Conservation (phyloP, 2,113 vertebrate species). For the Lasiurus cinereus region DNA sequence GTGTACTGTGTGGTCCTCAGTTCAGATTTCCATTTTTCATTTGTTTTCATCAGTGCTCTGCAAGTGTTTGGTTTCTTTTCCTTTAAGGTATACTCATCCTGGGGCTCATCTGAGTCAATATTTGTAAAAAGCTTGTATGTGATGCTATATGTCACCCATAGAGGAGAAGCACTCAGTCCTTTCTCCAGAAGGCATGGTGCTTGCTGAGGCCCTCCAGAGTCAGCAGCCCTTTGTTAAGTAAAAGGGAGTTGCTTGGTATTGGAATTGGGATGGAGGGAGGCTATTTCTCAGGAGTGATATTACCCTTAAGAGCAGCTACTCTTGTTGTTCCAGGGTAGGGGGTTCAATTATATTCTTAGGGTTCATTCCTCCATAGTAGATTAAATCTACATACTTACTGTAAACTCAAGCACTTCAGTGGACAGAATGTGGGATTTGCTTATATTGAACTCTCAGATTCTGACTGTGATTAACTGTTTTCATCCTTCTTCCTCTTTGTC, state of each 20-base stretch:
- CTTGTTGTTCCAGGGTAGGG: neutral
- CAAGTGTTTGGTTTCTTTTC: neutral
- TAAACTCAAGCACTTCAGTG: neutral
- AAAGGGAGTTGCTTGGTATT: neutral
- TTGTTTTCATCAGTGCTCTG: neutral
- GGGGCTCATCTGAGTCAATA: neutral
- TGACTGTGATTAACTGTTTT: neutral
- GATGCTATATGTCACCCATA: neutral
- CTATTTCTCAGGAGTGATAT: neutral
- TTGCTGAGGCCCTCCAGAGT: neutral
- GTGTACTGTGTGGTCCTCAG: neutral
- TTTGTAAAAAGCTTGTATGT: neutral
- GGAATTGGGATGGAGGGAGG: neutral
- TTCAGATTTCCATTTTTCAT: neutral
- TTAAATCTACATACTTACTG: slow-evolving; percentile 53
- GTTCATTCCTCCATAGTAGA: slow-evolving; percentile 12
- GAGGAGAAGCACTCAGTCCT: neutral
- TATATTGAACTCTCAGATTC: slow-evolving; percentile 21
- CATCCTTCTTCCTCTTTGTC: slow-evolving; percentile 29
- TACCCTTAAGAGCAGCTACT: slow-evolving; percentile 8
- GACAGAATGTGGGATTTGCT: slow-evolving; percentile 42
- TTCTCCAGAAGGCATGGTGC: neutral
- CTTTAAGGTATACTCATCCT: neutral
- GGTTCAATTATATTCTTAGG: slow-evolving; percentile 15
- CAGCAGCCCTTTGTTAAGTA: neutral